Conservation (phyloP, 2,888 invertebrate genomes). For the Eristalinus aeneus region DNA sequence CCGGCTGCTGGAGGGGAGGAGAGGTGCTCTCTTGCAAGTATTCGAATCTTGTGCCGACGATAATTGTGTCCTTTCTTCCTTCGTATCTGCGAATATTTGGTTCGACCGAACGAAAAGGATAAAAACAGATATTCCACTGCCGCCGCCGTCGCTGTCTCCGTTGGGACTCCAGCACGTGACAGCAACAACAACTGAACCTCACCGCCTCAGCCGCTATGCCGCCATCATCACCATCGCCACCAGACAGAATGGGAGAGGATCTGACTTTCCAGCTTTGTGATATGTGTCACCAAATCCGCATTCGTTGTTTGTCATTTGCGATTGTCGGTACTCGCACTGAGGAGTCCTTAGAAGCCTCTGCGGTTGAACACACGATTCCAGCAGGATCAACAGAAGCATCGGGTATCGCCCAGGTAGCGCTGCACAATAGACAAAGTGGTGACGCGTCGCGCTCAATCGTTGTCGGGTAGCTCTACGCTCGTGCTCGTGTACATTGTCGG, state of each 20-base stretch:
- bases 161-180: slow-evolving; percentile 40
- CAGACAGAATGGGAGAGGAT: slow-evolving; percentile 74
- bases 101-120: slow-evolving; percentile 43
- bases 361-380: slow-evolving; percentile 24
- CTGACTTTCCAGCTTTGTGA: slow-evolving; percentile 76
- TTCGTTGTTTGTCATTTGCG: slow-evolving; percentile 62
- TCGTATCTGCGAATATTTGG: neutral
- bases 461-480: slow-evolving; percentile 18
- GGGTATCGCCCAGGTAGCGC: slow-evolving; percentile 19
- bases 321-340: slow-evolving; percentile 57
- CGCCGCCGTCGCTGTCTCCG: neutral
- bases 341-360: slow-evolving; percentile 40
- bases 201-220: neutral
- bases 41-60: slow-evolving; percentile 59
- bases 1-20: slow-evolving; percentile 17
- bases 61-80: slow-evolving; percentile 56
- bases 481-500: slow-evolving; percentile 6
- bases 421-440: slow-evolving; percentile 56
- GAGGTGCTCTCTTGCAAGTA: slow-evolving; percentile 54
- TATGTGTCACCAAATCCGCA: slow-evolving; percentile 72
- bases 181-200: slow-evolving; percentile 27
- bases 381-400: slow-evolving; percentile 46
- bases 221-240: slow-evolving; percentile 6
- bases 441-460: slow-evolving; percentile 28
- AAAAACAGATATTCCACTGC: slow-evolving; percentile 43